Evolutionary conservation across 2,797 vertebrate genomes (phyloP), one percentile per base, ranked within the genome.

Genomic region (Ctenosaura bakeri): DNA sequence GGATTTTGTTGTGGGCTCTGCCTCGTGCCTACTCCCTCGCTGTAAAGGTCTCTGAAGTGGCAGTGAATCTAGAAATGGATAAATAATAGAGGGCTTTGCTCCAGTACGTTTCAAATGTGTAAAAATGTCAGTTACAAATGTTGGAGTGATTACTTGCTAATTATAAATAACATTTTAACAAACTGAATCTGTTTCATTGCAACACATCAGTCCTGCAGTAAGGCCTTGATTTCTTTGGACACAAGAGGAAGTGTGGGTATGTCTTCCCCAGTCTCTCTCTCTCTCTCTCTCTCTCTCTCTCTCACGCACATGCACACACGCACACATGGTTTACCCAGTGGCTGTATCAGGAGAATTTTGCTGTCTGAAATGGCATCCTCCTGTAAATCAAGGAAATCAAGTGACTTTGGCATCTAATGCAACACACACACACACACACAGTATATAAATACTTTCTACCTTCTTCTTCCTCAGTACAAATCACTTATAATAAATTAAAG

Each of bases 221-320:
- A 73, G 89, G 92, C 93, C 94, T 94, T 95, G 95, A 95, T 94
- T 95, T 93, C 94, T 94, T 95, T 94, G 79, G 87, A 69, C 76
- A n/a, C 35, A 81, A 86, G 76, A 46, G 54, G 32, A 76, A 69
- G 22, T 26, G 26, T 78, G 71, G 56, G 50, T 59, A 78, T 83
- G 2, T 87, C 24, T 86, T 26, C 64, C 54, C 54, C 54, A 1
- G 52, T 4, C 52, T 4, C 1, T 54, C 64, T 66, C 64, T 66
- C 22, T 56, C 54, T 10, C 54, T 26, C 64, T 66, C 64, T 66
- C 24, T 66, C 64, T 66, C 7, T 66, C 64, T 66, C 6, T 66
- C 59, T 4, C 59, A 20, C 20, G 4, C 22, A 64, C 6, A 38
- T 20, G 62, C n/a, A 62, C 64, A 52, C 18, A 46, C 46, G 20